Percentiles rank a stretch among this genome's conserved stretches.
These are phyloP conservation scores for Chalcosyrphus nemorum DNA, from an alignment of 2,888 invertebrate genomes.

Conservation along the genomic window DNA sequence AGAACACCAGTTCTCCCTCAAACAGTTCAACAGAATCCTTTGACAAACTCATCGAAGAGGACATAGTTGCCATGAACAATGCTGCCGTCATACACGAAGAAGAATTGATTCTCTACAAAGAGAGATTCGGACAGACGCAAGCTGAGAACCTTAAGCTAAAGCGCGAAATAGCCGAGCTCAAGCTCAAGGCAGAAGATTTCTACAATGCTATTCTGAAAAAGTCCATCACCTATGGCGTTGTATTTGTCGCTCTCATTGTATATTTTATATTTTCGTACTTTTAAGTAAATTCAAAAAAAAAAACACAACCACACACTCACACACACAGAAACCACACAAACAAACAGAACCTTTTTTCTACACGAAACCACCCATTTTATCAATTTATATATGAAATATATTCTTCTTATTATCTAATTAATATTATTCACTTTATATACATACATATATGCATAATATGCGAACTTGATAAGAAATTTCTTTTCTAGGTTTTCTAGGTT, in stretches of 20 bases:
- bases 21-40: conserved; percentile 54
- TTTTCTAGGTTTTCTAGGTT: conserved; percentile 43
- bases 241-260: conserved; percentile 78
- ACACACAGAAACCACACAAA: conserved; percentile 23
- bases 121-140: conserved; percentile 79
- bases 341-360: conserved; percentile 47
- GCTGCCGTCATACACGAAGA: conserved; percentile 79
- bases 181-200: conserved; percentile 74
- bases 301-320: conserved; percentile 10
- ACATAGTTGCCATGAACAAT: conserved; percentile 77
- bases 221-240: conserved; percentile 77
- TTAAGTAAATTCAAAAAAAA: conserved; percentile 66
- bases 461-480: conserved; percentile 19
- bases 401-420: conserved; percentile 53
- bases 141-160: conserved; percentile 78
- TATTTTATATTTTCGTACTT: conserved; percentile 78
- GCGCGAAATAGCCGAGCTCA: conserved; percentile 78
- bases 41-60: conserved; percentile 75
- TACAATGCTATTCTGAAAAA: conserved; percentile 74
- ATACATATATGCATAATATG: conserved; percentile 28
- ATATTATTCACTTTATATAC: conserved; percentile 52
- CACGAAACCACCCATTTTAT: conserved; percentile 65
- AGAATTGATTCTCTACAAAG: conserved; percentile 81
- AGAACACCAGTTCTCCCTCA: background rate
- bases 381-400: conserved; percentile 55